These are phyloP conservation scores for Ptychochromis oligacanthus DNA, from an alignment of 2,113 vertebrate species.

Conservation along the genomic window DNA sequence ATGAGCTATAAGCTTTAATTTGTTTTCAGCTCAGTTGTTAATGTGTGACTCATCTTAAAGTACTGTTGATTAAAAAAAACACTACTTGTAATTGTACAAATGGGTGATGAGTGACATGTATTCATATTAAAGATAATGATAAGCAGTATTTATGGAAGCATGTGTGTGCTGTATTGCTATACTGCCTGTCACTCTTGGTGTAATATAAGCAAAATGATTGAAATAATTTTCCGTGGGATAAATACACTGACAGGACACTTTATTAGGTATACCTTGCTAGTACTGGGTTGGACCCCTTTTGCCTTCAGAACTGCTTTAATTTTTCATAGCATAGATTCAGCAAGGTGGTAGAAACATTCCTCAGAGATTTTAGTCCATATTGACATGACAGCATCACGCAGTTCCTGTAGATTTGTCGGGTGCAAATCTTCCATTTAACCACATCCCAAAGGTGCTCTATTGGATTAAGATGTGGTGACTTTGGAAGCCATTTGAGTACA, in stretches of 20 bases:
- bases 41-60: not conserved
- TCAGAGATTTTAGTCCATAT: not conserved
- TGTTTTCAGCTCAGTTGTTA: not conserved
- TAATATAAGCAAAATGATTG: not conserved
- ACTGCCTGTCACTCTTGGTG: not conserved
- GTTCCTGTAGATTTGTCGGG: not conserved
- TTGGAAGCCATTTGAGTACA: no score
- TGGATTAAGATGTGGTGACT: no score
- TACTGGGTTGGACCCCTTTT: not conserved
- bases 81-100: not conserved
- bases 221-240: not conserved
- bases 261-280: not conserved
- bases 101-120: not conserved
- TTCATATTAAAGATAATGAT: not conserved
- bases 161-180: not conserved
- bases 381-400: accelerated
- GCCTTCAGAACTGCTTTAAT: not conserved
- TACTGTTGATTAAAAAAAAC: not conserved
- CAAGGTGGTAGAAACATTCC: not conserved
- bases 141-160: not conserved
- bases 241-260: not conserved
- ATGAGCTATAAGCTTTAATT: not conserved
- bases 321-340: no score
- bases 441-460: no score
- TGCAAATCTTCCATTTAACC: no score